phyloP scores from a whole-genome alignment of 2,797 vertebrate species.

The Molossus alvarezi region DNA sequence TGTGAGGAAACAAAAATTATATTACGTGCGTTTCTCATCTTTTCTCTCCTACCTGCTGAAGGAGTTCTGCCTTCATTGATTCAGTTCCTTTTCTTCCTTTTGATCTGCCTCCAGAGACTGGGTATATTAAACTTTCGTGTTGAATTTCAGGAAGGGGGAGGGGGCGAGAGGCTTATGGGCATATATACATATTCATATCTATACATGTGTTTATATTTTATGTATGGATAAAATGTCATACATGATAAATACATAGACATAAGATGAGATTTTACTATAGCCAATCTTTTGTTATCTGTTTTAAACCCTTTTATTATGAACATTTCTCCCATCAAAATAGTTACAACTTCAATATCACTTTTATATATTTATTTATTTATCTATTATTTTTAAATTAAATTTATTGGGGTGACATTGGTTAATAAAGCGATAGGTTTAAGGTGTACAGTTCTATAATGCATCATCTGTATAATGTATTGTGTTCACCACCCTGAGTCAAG shows the following conservation, averaged over 20 bases:
- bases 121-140: not conserved
- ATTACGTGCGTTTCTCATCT: not conserved
- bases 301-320: constrained; percentile 43
- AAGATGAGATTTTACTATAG: not conserved
- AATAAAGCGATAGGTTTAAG: not conserved
- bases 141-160: not conserved
- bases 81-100: constrained; percentile 13
- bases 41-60: not conserved
- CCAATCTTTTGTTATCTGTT: not conserved
- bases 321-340: constrained; percentile 9
- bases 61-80: not conserved
- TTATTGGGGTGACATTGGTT: not conserved
- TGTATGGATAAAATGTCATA: not conserved
- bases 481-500: not conserved
- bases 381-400: not conserved
- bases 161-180: not conserved
- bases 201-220: constrained; percentile 2
- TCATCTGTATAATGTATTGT: not conserved
- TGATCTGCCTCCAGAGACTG: not conserved
- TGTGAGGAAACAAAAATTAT: not conserved
- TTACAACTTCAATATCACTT: not conserved
- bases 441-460: not conserved
- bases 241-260: not conserved
- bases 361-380: not conserved
- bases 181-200: not conserved